Evolutionary conservation across 2,888 invertebrate species (phyloP), one percentile per base, ranked within the genome.

Genomic region (Galeruca laticollis): DNA sequence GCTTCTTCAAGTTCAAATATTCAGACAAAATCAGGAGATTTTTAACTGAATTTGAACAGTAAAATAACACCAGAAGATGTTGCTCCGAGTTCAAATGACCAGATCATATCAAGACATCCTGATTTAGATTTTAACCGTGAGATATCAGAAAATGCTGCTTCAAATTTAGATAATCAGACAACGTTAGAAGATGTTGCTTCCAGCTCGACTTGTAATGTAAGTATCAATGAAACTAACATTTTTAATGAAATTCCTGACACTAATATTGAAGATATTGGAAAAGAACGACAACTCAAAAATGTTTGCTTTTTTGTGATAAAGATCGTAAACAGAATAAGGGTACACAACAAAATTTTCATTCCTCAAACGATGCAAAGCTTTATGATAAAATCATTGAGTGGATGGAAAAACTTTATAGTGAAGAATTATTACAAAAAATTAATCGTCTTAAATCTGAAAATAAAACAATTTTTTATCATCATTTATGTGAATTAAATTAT

Each of bases 291-390:
- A 54, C 37, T 68, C 0, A 56, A 61, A 70, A 68, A 71, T 68
- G 35, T 60, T 56, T 72, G 60, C 60, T 59, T 69, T 67, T 71
- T 60, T 71, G 72, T 67, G 9, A 21, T 51, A 51, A 51, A 51
- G 21, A 51, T 51, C 51, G 51, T 51, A 51, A 52, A 26, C 72
- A 68, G 47, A 56, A 47, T 63, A 67, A 62, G 47, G 56, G 67
- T 60, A 70, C 54, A 64, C 59, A 70, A 68, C 72, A 67, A 68
- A 67, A 31, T 60, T 57, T 70, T 40, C 60, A 72, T 56, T 69
- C 68, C 8, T 60, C 67, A 61, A 68, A 68, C 11, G 64, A 72
- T 51, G 6, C 54, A 35, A 67, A 72, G 64, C 1, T 70, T 68
- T 67, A 64, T 63, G n/a, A 68, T 64, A 70, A 70, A 70, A 69